phyloP scores from a whole-genome alignment of 1,140 invertebrate genomes.

The Onthophagus taurus region DNA sequence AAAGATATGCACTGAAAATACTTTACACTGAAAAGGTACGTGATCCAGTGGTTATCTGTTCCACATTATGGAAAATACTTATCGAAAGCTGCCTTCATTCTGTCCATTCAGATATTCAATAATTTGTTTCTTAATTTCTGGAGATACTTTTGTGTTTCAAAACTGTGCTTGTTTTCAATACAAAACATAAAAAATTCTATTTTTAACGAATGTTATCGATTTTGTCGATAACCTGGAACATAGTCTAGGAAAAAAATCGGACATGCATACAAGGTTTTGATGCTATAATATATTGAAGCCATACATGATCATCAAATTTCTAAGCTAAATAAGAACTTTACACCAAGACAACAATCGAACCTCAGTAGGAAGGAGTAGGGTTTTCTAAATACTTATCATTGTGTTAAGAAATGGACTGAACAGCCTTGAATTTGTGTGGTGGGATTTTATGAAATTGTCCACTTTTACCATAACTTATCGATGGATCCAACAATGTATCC shows the following conservation, averaged over 20 bases:
- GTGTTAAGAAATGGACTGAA: no score
- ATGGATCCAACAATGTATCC: no score
- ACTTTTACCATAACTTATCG: no score
- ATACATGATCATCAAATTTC: neutral
- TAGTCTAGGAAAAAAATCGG: neutral
- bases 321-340: constrained; percentile 13
- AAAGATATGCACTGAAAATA: neutral
- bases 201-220: neutral
- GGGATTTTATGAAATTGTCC: neutral
- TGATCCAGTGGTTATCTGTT: neutral
- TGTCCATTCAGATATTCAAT: no score
- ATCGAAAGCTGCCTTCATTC: neutral
- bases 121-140: neutral
- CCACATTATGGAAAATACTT: neutral
- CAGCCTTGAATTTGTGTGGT: no score
- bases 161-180: neutral
- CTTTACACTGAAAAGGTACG: neutral
- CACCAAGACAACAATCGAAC: constrained; percentile 13
- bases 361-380: neutral
- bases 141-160: neutral
- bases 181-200: neutral
- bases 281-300: neutral
- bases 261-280: neutral
- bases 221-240: constrained; percentile 1
- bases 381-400: no score